Evolutionary conservation across 2,113 vertebrate genomes (phyloP), one percentile per base, ranked within the genome.

Genomic region (Macrotis lagotis): DNA sequence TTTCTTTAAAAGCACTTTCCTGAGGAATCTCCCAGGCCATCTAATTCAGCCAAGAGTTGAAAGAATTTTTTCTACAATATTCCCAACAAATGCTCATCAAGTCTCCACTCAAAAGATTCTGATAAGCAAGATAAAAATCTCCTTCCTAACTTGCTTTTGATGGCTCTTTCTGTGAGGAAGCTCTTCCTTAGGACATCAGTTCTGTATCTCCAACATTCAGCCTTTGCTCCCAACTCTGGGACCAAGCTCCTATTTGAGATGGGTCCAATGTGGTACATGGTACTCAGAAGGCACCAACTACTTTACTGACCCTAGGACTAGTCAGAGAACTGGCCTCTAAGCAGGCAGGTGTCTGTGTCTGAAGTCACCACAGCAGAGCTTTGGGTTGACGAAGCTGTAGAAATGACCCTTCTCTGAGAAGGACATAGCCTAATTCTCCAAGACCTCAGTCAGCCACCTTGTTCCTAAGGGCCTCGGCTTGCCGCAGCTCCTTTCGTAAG

Each of bases 401-500:
- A 74, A 6, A 37, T n/a, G 31, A 74, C 37, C 59, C 66, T 44
- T 37, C 66, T 83, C 66, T 44, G 66, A 83, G 66, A n/a, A 83
- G 66, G n/a, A 44, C 1, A 3, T n/a, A 19, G 66, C 66, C 44
- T 48, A 7, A 37, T 53, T 5, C 55, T 24, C 44, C 31, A 16
- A 4, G 26, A 3, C 24, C 48, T 51, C 1, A 0, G 52, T 16
- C 0, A 3, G 83, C 94, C 96, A 99, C 99, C 98, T 98, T 99
- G 92, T 98, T 95, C 2, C 98, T 98, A 90, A 98, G 98, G 48
- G 98, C 98, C 97, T 99, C 99, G 0, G 98, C 98, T 50, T 94
- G 97, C 88, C 98, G 99, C 19, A 99, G 99, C 48, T 99, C 98
- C 94, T 98, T 99, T 95, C 98, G 99, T 88, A 99, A 97, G 94